phyloP scores from a whole-genome alignment of 1,140 invertebrate genomes.

The Ridgeia piscesae region DNA sequence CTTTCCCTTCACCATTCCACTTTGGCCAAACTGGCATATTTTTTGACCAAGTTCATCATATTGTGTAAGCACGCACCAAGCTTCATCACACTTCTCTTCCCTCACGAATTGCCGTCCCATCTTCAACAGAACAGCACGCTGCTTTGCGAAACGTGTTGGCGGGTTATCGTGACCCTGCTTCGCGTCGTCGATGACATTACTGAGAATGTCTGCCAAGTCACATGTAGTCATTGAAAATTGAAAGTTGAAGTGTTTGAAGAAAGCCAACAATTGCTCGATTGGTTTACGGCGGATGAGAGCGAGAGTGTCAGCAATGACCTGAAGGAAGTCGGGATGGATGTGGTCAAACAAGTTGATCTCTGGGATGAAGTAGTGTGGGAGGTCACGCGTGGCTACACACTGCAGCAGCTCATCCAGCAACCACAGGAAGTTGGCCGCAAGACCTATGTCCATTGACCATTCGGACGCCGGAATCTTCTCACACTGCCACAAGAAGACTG shows the following conservation, averaged over 20 bases:
- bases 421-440: background rate
- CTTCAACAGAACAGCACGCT: background rate
- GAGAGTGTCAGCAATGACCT: background rate
- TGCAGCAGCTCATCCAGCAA: background rate
- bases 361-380: conserved; percentile 21
- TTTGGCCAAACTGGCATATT: background rate
- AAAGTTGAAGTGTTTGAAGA: background rate
- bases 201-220: background rate
- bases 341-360: conserved; percentile 1
- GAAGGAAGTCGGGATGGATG: background rate
- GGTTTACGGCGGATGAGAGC: background rate
- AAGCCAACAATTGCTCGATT: background rate
- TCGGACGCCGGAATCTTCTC: background rate
- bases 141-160: background rate
- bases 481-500: conserved; percentile 10
- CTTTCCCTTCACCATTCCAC: too few species aligned
- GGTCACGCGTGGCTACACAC: background rate
- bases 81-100: background rate
- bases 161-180: background rate
- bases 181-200: background rate
- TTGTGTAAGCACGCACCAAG: background rate
- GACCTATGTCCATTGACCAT: background rate
- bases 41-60: background rate
- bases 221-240: background rate
- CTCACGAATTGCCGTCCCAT: background rate